Evolutionary conservation across 2,888 invertebrate genomes (phyloP).

Genomic region (Eupithecia dodoneata): DNA sequence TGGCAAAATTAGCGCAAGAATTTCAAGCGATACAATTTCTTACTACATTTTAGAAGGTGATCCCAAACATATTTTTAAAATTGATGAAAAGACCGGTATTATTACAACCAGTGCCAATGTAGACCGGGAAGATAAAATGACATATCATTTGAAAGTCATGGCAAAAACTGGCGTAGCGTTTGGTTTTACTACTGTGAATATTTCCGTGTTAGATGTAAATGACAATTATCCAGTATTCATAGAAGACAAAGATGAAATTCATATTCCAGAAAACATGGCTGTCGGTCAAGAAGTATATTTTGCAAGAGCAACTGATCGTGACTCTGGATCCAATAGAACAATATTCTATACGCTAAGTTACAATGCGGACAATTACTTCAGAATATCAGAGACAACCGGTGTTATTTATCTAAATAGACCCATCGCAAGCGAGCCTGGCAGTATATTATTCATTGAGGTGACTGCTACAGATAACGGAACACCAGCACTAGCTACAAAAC

Average conservation of each 20-base stretch:
- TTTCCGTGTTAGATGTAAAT: conserved; percentile 93
- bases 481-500: conserved; percentile 89
- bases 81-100: conserved; percentile 90
- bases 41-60: conserved; percentile 94
- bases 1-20: conserved; percentile 88
- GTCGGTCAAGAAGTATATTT: conserved; percentile 97
- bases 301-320: conserved; percentile 93
- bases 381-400: conserved; percentile 93
- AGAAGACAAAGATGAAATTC: conserved; percentile 90
- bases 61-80: conserved; percentile 89
- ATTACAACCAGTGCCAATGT: conserved; percentile 91
- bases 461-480: conserved; percentile 93
- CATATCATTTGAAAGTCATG: conserved; percentile 91
- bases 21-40: conserved; percentile 86
- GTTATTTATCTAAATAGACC: conserved; percentile 94
- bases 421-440: conserved; percentile 89
- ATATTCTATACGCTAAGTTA: conserved; percentile 92
- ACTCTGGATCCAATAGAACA: conserved; percentile 94
- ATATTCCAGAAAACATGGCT: conserved; percentile 94
- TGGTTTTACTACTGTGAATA: conserved; percentile 91
- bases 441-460: conserved; percentile 89
- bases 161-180: conserved; percentile 91
- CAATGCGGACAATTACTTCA: conserved; percentile 92
- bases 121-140: conserved; percentile 92
- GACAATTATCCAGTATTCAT: conserved; percentile 95